Conservation (phyloP, 2,113 vertebrate species). For the Notechis scutatus region DNA sequence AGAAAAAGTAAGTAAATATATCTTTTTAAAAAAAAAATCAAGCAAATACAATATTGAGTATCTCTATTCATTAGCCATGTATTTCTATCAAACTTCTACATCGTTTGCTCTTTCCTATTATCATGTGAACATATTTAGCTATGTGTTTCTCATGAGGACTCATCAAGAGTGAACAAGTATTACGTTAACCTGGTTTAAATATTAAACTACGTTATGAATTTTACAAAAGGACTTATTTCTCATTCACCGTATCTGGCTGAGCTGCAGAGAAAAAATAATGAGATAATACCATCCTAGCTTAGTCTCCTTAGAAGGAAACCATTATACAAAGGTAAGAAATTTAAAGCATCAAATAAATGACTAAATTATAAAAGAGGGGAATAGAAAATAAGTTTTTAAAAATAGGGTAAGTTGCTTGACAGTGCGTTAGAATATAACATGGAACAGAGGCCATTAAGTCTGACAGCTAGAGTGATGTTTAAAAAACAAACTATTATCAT, state of each 20-base stretch:
- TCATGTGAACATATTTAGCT: neutral
- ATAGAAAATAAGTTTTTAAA: slow-evolving; percentile 31
- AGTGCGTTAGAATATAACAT: slow-evolving; percentile 67
- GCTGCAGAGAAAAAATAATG: neutral
- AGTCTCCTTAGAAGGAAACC: neutral
- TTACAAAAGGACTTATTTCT: neutral
- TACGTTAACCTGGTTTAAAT: neutral
- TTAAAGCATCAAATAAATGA: neutral
- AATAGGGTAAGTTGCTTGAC: slow-evolving; percentile 64
- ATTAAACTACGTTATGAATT: neutral
- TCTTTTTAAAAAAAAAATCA: too few species aligned
- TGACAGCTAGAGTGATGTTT: slow-evolving; percentile 69
- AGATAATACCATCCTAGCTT: neutral
- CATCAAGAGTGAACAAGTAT: neutral
- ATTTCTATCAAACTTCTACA: neutral
- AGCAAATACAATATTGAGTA: neutral
- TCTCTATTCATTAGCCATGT: neutral
- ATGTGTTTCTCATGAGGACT: neutral
- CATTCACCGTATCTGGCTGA: neutral
- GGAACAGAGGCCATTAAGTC: slow-evolving; percentile 67
- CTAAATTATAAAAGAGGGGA: slow-evolving; percentile 10
- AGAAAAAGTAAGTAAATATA: too few species aligned
- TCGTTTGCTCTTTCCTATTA: neutral
- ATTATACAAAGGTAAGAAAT: neutral
- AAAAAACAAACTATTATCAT: slow-evolving; percentile 69